A percentile compares a stretch with the other conserved stretches of the same genome.
These are phyloP conservation scores for Caerostris darwini DNA, from an alignment of 1,140 invertebrate species.

Conservation along the genomic window DNA sequence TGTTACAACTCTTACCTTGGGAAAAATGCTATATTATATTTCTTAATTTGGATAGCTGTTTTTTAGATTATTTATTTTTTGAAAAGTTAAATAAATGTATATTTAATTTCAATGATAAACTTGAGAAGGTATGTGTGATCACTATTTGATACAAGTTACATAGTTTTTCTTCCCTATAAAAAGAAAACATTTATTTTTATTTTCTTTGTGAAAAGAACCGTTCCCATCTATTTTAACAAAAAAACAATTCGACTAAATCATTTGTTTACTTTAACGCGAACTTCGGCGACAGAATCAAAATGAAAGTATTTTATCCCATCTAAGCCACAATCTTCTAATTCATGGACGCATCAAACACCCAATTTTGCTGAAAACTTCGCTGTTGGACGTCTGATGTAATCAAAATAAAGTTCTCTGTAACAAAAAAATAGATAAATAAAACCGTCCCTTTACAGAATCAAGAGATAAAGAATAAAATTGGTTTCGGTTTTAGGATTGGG, in stretches of 20 bases:
- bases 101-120: too few relatives aligned
- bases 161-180: too few relatives aligned
- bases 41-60: too few relatives aligned
- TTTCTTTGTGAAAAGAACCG: neutral
- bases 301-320: neutral
- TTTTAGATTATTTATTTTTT: too few relatives aligned
- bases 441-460: neutral
- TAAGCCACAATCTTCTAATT: neutral
- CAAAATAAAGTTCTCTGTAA: neutral
- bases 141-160: too few relatives aligned
- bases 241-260: neutral
- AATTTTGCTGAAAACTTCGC: neutral
- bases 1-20: too few relatives aligned
- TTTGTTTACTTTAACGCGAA: neutral
- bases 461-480: neutral
- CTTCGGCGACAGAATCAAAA: neutral
- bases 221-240: neutral
- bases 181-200: neutral
- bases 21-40: too few relatives aligned
- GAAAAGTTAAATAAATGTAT: too few relatives aligned
- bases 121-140: too few relatives aligned
- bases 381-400: neutral
- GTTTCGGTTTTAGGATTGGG: constrained; percentile 14
- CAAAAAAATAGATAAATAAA: too few relatives aligned
- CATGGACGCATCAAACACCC: neutral